Conservation (phyloP, 2,797 vertebrate genomes). For the Denticeps clupeoides region DNA sequence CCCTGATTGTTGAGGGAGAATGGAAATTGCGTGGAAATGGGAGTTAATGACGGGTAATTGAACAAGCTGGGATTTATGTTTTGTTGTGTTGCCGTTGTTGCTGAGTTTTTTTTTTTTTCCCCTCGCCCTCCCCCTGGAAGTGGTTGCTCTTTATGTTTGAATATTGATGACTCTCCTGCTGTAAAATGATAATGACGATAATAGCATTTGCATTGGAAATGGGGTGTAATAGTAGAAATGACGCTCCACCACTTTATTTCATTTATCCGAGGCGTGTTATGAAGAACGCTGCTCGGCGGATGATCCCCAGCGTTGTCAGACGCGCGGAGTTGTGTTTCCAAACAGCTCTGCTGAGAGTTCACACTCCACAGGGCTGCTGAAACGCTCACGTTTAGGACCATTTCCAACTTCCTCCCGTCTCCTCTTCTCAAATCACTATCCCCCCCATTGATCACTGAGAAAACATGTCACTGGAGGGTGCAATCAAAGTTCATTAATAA, state of each 20-base stretch:
- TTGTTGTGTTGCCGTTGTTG: conserved; percentile 9
- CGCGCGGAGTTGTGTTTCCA: no score
- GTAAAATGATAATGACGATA: conserved; percentile 27
- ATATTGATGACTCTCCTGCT: conserved; percentile 32
- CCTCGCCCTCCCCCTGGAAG: conserved; percentile 2
- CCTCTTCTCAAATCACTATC: no score
- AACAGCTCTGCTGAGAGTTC: no score
- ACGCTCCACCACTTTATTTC: no score
- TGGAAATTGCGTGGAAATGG: conserved; percentile 33
- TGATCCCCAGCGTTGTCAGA: no score
- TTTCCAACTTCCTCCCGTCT: neutral
- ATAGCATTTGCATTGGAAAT: conserved; percentile 40
- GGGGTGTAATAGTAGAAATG: conserved; percentile 18
- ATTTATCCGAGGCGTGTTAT: no score
- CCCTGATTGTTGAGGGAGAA: conserved; percentile 39
- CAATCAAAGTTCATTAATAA: no score
- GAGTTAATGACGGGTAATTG: conserved; percentile 42
- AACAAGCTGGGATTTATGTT: conserved; percentile 27
- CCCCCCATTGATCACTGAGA: conserved; percentile 8
- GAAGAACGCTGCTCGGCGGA: no score
- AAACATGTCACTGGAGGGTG: neutral
- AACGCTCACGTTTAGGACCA: neutral
- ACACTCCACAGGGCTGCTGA: neutral
- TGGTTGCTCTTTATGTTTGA: conserved; percentile 21
- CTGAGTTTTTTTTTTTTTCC: conserved; percentile 1